A percentile compares a stretch with the other conserved stretches of the same genome.
These are phyloP conservation scores for Semaprochilodus insignis DNA, from an alignment of 2,797 vertebrate species.

Conservation along the genomic window DNA sequence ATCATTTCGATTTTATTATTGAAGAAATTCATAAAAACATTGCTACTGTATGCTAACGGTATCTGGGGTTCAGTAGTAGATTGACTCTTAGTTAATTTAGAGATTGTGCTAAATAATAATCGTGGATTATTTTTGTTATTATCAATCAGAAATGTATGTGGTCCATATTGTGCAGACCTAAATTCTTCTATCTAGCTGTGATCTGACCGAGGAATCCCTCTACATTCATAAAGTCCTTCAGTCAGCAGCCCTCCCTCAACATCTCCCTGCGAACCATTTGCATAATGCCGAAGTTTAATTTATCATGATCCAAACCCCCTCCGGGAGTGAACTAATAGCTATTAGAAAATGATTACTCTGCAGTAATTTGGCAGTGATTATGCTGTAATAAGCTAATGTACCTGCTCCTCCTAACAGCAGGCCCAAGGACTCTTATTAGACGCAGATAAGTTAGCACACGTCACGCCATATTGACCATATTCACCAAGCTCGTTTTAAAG, in stretches of 20 bases:
- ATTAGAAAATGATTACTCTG: slow-evolving; percentile 62
- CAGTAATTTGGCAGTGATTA: slow-evolving; percentile 61
- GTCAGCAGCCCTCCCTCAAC: slow-evolving; percentile 47
- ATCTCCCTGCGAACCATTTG: slow-evolving; percentile 50
- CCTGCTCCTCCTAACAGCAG: slow-evolving; percentile 38
- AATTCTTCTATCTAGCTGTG: too few species aligned
- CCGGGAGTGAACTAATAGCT: slow-evolving; percentile 53
- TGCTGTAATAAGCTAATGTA: slow-evolving; percentile 59
- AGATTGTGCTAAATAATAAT: too few species aligned
- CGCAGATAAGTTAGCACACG: slow-evolving; percentile 39
- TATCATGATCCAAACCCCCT: slow-evolving; percentile 55
- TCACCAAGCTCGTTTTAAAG: slow-evolving; percentile 28
- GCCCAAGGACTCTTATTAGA: slow-evolving; percentile 48
- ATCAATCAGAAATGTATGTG: too few species aligned
- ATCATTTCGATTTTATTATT: too few species aligned
- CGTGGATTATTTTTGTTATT: too few species aligned
- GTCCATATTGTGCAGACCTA: too few species aligned
- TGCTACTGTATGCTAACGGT: too few species aligned
- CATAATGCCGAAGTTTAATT: slow-evolving; percentile 53
- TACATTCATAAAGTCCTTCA: slow-evolving; percentile 6
- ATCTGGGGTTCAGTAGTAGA: too few species aligned
- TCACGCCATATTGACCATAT: slow-evolving; percentile 22
- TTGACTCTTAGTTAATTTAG: too few species aligned
- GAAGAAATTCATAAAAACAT: too few species aligned
- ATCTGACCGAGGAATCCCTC: not conserved